These are phyloP conservation scores for Philonicus albiceps DNA, from an alignment of 2,888 invertebrate genomes.

Conservation along the genomic window DNA sequence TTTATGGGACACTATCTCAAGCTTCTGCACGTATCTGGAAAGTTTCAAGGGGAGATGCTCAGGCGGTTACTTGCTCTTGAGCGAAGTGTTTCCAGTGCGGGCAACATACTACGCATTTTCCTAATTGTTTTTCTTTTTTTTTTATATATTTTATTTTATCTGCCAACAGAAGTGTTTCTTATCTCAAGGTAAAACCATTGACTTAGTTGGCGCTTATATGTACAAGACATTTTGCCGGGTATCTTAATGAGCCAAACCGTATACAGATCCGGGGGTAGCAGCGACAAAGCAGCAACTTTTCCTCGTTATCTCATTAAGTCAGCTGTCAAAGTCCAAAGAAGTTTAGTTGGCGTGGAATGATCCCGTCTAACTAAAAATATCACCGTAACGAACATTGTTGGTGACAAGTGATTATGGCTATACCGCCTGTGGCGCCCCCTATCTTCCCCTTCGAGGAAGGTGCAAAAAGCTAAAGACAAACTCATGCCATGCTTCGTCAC, in stretches of 20 bases:
- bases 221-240: neutral
- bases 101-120: neutral
- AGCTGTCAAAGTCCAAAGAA: neutral
- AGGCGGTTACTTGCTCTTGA: neutral
- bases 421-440: neutral
- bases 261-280: neutral
- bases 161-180: neutral
- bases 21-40: neutral
- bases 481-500: neutral
- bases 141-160: neutral
- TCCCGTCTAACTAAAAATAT: neutral
- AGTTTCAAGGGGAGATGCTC: neutral
- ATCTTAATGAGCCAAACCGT: neutral
- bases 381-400: neutral
- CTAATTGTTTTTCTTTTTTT: neutral
- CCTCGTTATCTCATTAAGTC: neutral
- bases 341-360: neutral
- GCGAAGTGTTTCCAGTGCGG: neutral
- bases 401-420: neutral
- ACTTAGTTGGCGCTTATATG: neutral
- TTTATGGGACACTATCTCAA: neutral
- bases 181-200: slow-evolving; percentile 30
- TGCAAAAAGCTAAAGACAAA: neutral
- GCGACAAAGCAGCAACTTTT: neutral
- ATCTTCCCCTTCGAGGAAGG: neutral